Evolutionary conservation across 2,888 invertebrate species (phyloP).

Genomic region (Mesorhabditis sp.): DNA sequence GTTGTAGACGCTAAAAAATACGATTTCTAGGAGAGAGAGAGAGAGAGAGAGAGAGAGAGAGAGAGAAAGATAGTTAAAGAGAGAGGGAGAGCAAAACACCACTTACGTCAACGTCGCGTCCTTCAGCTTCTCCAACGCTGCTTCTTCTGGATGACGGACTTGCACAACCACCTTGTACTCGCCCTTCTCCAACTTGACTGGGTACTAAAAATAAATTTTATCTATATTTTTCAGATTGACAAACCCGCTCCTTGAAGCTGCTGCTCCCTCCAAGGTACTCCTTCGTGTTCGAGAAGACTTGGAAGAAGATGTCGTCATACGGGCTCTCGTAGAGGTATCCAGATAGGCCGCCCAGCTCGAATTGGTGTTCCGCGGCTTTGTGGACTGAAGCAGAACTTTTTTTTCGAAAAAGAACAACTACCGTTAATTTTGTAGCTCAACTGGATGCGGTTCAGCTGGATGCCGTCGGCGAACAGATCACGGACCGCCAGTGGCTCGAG

Average conservation of each 20-base stretch:
- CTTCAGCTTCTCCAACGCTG: slow-evolving; percentile 77
- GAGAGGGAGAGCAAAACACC: no score
- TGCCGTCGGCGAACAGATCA: slow-evolving; percentile 76
- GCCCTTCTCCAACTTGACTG: slow-evolving; percentile 86
- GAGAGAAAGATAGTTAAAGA: no score
- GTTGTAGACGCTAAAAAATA: slow-evolving; percentile 60
- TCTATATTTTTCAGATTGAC: neutral
- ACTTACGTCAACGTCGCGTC: slow-evolving; percentile 67
- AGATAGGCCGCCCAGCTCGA: slow-evolving; percentile 75
- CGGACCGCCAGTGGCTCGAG: slow-evolving; percentile 74
- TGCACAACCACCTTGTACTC: slow-evolving; percentile 83
- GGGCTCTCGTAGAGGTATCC: slow-evolving; percentile 89
- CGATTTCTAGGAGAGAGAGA: neutral
- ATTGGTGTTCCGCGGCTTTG: slow-evolving; percentile 34
- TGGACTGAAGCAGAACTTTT: slow-evolving; percentile 34
- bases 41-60: neutral
- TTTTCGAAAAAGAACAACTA: slow-evolving; percentile 10
- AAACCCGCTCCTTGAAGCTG: slow-evolving; percentile 76
- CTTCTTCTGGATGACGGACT: slow-evolving; percentile 82
- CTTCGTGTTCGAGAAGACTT: slow-evolving; percentile 87
- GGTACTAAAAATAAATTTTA: slow-evolving; percentile 67
- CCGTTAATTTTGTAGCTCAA: slow-evolving; percentile 76
- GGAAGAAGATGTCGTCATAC: slow-evolving; percentile 85
- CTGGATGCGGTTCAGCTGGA: slow-evolving; percentile 85
- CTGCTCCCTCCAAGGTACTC: slow-evolving; percentile 80